phyloP scores from a whole-genome alignment of 2,113 vertebrate genomes.

The Dromas ardeola region DNA sequence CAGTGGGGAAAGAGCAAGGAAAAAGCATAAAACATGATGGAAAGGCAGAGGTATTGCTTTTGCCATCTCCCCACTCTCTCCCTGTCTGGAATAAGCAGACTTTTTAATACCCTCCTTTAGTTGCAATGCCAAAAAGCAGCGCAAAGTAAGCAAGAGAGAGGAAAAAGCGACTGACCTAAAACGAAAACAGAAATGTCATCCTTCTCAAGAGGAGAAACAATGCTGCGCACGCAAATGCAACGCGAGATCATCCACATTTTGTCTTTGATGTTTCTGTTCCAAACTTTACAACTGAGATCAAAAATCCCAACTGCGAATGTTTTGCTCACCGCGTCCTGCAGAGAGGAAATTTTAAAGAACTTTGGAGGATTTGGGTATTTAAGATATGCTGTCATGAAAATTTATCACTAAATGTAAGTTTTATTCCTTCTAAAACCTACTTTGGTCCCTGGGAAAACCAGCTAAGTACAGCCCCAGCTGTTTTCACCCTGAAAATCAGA shows the following conservation, averaged over 20 bases:
- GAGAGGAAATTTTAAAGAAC: neutral
- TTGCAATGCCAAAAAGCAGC: neutral
- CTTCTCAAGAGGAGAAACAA: neutral
- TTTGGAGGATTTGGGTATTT: neutral
- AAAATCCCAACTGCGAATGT: fast-evolving
- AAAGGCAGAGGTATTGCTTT: neutral
- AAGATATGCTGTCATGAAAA: neutral
- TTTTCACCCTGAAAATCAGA: neutral
- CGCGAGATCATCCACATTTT: fast-evolving
- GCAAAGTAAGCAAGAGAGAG: fast-evolving
- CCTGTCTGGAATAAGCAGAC: neutral
- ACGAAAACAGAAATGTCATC: neutral
- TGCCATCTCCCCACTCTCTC: neutral
- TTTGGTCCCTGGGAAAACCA: neutral
- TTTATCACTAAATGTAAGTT: neutral
- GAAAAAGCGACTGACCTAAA: neutral
- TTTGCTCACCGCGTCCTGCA: neutral
- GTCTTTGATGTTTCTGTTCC: neutral
- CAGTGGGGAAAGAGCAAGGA: neutral
- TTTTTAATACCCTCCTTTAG: neutral
- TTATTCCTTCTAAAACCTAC: neutral
- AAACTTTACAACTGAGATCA: neutral
- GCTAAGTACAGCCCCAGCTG: neutral
- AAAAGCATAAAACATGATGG: neutral
- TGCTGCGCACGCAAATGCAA: fast-evolving